Percentiles rank a stretch among this genome's conserved stretches.
Evolutionary conservation across 2,888 invertebrate species (phyloP).

Genomic region (Cabera pusaria): DNA sequence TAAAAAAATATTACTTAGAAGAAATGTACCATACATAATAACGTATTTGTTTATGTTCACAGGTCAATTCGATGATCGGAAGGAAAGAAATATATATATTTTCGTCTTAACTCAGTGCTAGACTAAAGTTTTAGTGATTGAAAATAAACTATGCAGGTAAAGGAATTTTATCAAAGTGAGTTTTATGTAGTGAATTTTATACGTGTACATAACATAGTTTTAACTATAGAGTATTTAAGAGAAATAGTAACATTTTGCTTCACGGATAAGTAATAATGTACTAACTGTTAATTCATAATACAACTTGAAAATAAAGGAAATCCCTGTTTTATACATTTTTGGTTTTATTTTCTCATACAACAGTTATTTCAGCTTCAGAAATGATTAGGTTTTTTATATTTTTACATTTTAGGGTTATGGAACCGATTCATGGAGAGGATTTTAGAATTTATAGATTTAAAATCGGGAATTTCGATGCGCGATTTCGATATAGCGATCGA

Average conservation of each 20-base stretch:
- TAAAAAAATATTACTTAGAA: too few species aligned
- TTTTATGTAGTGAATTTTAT: slow-evolving; percentile 69
- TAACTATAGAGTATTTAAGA: slow-evolving; percentile 60
- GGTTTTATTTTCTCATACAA: slow-evolving; percentile 29
- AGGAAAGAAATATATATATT: slow-evolving; percentile 36
- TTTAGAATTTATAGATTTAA: too few species aligned
- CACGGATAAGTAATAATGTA: slow-evolving; percentile 60
- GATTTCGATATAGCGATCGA: too few species aligned
- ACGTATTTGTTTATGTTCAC: slow-evolving; percentile 36
- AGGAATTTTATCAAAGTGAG: slow-evolving; percentile 61
- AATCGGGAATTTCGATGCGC: too few species aligned
- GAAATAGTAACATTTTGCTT: slow-evolving; percentile 74
- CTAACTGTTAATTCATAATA: slow-evolving; percentile 71
- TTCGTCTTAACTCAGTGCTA: slow-evolving; percentile 69
- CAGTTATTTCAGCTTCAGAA: too few species aligned
- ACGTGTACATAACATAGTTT: slow-evolving; percentile 74
- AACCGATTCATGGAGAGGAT: too few species aligned
- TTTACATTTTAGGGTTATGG: too few species aligned
- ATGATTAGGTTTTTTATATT: too few species aligned
- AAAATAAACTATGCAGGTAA: slow-evolving; percentile 60
- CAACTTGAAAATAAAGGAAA: slow-evolving; percentile 66
- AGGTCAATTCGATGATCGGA: slow-evolving; percentile 72
- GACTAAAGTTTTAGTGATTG: slow-evolving; percentile 57
- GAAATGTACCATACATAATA: too few species aligned
- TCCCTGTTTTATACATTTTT: slow-evolving; percentile 54